Evolutionary conservation across 2,888 invertebrate species (phyloP).

Genomic region (Parasteatoda lunata): DNA sequence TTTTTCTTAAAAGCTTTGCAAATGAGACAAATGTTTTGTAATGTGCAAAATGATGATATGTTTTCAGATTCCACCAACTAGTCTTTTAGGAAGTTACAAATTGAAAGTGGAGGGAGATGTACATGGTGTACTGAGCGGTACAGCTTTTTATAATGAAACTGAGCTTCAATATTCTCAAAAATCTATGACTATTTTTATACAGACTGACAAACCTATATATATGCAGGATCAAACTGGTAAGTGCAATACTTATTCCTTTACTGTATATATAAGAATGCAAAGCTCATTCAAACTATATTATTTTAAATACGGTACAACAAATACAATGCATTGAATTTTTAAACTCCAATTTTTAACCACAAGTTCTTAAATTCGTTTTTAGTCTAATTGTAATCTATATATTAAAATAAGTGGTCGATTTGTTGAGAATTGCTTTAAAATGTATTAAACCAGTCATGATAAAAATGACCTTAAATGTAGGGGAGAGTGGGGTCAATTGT

Average conservation of each 20-base stretch:
- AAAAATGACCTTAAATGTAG: no score
- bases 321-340: no score
- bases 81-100: slow-evolving; percentile 87
- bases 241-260: not conserved
- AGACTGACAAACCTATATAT: slow-evolving; percentile 95
- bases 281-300: no score
- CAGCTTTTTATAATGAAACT: slow-evolving; percentile 92
- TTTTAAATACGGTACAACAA: no score
- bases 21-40: not conserved
- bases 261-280: no score
- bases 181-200: slow-evolving; percentile 96
- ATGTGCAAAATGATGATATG: not conserved
- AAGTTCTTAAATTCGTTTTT: no score
- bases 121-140: slow-evolving; percentile 86
- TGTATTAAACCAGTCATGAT: no score
- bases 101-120: slow-evolving; percentile 87
- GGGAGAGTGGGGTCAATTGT: no score
- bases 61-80: slow-evolving; percentile 85
- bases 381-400: no score
- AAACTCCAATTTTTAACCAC: no score
- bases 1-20: not conserved
- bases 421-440: no score
- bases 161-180: slow-evolving; percentile 87
- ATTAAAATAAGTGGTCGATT: no score
- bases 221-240: slow-evolving; percentile 86